Base-by-base conservation (phyloP, 2,113 vertebrate species). In the Rhynchomys soricoides region DNA sequence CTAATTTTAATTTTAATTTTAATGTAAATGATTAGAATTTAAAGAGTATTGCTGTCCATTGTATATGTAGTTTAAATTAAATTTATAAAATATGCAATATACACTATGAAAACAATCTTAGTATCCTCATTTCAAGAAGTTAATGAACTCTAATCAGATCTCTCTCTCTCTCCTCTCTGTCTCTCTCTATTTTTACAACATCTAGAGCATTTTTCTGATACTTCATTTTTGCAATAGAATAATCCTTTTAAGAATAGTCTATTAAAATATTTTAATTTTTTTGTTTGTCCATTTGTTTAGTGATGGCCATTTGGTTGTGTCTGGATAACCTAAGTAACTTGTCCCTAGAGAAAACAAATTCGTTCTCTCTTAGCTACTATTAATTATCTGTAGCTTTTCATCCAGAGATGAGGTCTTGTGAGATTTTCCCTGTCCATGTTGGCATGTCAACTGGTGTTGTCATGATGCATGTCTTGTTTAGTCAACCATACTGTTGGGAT, bases 21-120 rank as follows among this genome's bases (percentile, higher is more conserved):
- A 98, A 98, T 97, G 97, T 97, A 97, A 98, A 97, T 95, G 98
- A 98, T 97, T 98, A 98, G 89, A 98, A 85, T 87, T 98, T 98
- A 57, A 95, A 97, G 70, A 93, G 62, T 87, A 96, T 96, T 98
- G 89, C 96, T 97, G 97, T 97, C 96, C 96, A 43, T 97, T 96
- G 95, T 95, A 86, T 93, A 91, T 97, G 96, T 90, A 93, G 87
- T 74, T 97, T 86, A 90, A 97, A 89, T 78, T 9, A 96, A 97
- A 92, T 95, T 97, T 98, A 98, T 97, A 96, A 98, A 96, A 62
- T 89, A 78, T 90, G 75, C 5, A 10, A 59, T 90, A 78, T 91
- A 77, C 1, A 11, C 8, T 92, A 66, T 93, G n/a, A 88, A 95
- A 31, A 95, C 90, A 98, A 94, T 85, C 86, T 96, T 93, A 7